These are phyloP conservation scores for Plectropomus leopardus DNA, from an alignment of 2,113 vertebrate species.

Conservation along the genomic window DNA sequence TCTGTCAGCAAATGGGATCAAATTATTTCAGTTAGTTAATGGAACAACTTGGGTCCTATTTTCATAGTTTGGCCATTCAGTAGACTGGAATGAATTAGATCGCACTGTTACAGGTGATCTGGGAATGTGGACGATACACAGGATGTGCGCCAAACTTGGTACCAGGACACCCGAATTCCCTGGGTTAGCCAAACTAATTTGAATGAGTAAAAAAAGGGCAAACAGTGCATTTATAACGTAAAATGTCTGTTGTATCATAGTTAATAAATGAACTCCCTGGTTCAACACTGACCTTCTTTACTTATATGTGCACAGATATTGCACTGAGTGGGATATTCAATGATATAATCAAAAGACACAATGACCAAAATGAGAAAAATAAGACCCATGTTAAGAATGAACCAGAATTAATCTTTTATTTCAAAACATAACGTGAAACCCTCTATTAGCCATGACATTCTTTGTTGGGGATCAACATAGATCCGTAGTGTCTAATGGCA, in stretches of 20 bases:
- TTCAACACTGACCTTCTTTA: no score
- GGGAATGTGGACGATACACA: neutral
- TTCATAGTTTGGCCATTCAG: neutral
- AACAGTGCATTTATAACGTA: neutral
- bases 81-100: neutral
- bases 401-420: neutral
- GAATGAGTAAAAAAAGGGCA: neutral
- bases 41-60: neutral
- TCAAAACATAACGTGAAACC: neutral
- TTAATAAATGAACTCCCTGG: neutral
- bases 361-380: neutral
- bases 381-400: neutral
- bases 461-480: neutral
- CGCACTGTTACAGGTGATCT: neutral
- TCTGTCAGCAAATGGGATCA: slow-evolving; percentile 3
- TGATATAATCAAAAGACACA: no score
- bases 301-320: neutral
- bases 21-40: slow-evolving; percentile 5
- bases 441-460: neutral
- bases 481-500: neutral
- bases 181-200: neutral
- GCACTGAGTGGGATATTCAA: no score
- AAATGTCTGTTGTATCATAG: neutral
- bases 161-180: neutral
- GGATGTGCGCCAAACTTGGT: neutral